Evolutionary conservation across 2,797 vertebrate genomes (phyloP).

Genomic region (Acanthis flammea): DNA sequence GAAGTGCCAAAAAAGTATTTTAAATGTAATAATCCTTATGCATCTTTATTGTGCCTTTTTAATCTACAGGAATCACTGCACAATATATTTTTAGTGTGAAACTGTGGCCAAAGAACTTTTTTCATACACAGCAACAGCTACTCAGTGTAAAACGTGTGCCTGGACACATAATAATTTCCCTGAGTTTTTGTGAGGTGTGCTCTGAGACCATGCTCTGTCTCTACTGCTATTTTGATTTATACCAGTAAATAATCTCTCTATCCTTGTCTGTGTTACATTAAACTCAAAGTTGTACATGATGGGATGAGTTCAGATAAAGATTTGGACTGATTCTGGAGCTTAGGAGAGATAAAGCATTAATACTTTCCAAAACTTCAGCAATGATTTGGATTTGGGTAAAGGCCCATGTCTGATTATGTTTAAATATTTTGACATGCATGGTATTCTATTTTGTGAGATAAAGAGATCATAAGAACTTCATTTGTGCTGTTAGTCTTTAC

Average conservation of each 20-base stretch:
- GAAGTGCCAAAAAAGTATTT: neutral
- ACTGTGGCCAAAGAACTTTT: neutral
- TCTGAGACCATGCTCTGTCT: neutral
- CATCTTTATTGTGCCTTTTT: neutral
- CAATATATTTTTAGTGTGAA: neutral
- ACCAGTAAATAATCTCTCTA: neutral
- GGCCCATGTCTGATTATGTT: conserved; percentile 16
- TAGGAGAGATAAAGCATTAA: conserved; percentile 9
- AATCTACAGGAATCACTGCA: neutral
- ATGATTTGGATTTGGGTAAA: conserved; percentile 22
- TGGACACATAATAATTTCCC: neutral
- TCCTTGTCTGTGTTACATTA: neutral
- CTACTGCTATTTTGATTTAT: neutral
- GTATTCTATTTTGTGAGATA: neutral
- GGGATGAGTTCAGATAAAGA: conserved; percentile 8
- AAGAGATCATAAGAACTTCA: neutral
- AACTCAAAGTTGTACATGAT: neutral
- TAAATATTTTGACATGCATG: conserved; percentile 24
- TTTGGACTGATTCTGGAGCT: conserved; percentile 3
- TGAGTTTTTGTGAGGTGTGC: neutral
- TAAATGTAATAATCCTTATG: neutral
- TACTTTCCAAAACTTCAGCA: conserved; percentile 36
- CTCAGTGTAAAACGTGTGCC: neutral
- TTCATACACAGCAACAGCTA: neutral
- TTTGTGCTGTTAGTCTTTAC: neutral